phyloP scores from a whole-genome alignment of 1,140 invertebrate genomes.

The Ephestia elutella region DNA sequence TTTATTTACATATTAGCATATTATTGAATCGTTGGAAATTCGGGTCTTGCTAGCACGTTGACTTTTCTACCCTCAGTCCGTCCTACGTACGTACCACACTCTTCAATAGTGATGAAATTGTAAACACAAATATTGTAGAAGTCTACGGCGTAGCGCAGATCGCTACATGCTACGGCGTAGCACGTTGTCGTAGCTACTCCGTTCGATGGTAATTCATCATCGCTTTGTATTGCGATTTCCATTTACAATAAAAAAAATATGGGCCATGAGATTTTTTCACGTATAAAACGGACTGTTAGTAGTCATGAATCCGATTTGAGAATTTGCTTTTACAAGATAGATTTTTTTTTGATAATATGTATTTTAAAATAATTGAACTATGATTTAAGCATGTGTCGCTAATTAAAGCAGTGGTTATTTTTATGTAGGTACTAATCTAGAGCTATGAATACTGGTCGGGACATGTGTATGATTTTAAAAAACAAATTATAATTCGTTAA shows the following conservation, averaged over 20 bases:
- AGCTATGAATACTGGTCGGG: conserved; percentile 21
- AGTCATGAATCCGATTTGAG: no score
- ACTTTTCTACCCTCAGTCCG: not conserved
- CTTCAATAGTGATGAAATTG: not conserved
- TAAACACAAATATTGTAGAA: not conserved
- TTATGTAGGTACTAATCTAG: conserved; percentile 9
- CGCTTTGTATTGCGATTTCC: no score
- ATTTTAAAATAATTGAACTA: not conserved
- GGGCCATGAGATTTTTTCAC: no score
- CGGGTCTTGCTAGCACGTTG: not conserved
- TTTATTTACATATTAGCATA: conserved; percentile 25
- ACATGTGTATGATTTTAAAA: conserved; percentile 10
- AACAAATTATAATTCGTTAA: conserved; percentile 5
- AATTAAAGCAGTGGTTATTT: conserved; percentile 14
- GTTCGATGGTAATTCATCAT: no score
- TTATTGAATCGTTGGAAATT: conserved; percentile 20
- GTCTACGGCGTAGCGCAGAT: not conserved
- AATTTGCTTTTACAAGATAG: not conserved
- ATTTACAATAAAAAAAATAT: no score
- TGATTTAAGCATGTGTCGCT: conserved; percentile 7
- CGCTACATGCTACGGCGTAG: not conserved
- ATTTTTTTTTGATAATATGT: not conserved
- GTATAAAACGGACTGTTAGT: no score
- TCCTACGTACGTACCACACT: not conserved
- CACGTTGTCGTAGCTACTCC: not conserved